A percentile compares a stretch with the other conserved stretches of the same genome.
phyloP scores from a whole-genome alignment of 1,140 invertebrate genomes.

The Galendromus occidentalis region DNA sequence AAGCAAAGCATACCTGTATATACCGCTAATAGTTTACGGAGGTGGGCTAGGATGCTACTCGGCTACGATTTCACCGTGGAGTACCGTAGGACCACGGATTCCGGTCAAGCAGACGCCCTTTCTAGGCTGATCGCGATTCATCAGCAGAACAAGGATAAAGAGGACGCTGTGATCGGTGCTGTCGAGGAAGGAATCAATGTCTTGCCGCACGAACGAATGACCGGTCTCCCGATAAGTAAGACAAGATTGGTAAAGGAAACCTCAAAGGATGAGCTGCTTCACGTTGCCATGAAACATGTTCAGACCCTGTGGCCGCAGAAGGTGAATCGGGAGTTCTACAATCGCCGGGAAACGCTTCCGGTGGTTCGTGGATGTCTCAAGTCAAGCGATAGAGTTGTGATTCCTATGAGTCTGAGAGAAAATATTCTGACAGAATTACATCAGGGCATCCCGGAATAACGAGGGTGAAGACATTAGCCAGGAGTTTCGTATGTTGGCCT shows the following conservation, averaged over 20 bases:
- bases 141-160: background rate
- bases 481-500: conserved; percentile 30
- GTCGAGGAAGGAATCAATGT: background rate
- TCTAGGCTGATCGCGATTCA: background rate
- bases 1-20: conserved; percentile 21
- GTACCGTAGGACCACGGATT: conserved; percentile 18
- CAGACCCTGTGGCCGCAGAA: background rate
- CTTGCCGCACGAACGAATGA: background rate
- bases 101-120: conserved; percentile 22
- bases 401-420: conserved; percentile 20
- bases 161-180: background rate
- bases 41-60: conserved; percentile 25
- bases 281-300: background rate
- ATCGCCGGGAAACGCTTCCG: background rate
- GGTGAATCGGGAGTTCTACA: background rate
- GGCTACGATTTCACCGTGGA: conserved; percentile 26
- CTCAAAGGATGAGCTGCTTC: background rate
- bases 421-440: conserved; percentile 26
- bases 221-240: background rate
- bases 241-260: background rate
- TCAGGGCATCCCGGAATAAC: conserved; percentile 28
- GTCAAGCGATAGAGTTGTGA: conserved; percentile 23
- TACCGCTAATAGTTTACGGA: conserved; percentile 23
- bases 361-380: conserved; percentile 19
- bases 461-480: conserved; percentile 27